These are phyloP conservation scores for Furnarius figulus DNA, from an alignment of 2,113 vertebrate species.

Conservation along the genomic window DNA sequence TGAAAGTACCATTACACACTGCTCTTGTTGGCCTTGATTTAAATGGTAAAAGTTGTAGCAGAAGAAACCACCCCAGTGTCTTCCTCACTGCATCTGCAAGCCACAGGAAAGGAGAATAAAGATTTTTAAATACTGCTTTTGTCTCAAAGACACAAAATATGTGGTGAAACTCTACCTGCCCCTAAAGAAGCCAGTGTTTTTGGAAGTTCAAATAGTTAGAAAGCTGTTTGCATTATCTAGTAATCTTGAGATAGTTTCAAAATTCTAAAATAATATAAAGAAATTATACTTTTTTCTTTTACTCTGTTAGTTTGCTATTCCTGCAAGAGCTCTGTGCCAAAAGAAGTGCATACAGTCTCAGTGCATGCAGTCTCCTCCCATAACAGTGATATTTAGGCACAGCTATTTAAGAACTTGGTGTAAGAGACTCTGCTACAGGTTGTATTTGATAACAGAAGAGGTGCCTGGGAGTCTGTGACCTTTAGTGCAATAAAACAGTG, in stretches of 20 bases:
- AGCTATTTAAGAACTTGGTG: neutral
- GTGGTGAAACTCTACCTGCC: neutral
- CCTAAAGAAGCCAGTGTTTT: neutral
- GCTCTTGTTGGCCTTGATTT: accelerated
- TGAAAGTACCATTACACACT: neutral
- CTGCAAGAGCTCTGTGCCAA: neutral
- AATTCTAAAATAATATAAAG: neutral
- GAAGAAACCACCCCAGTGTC: neutral
- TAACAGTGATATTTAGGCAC: slow-evolving; percentile 17
- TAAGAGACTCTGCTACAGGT: neutral
- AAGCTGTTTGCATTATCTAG: neutral
- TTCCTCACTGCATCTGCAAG: neutral
- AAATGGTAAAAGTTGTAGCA: neutral
- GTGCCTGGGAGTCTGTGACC: slow-evolving; percentile 1
- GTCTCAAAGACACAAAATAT: neutral
- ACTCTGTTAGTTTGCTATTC: neutral
- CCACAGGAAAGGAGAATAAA: neutral
- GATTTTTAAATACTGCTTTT: neutral
- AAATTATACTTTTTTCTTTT: neutral
- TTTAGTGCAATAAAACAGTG: slow-evolving; percentile 47
- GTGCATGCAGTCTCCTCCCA: neutral
- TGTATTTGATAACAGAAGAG: slow-evolving; percentile 28
- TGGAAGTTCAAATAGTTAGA: neutral
- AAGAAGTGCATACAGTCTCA: neutral
- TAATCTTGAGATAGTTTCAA: neutral